Evolutionary conservation across 1,140 invertebrate genomes (phyloP), one percentile per base, ranked within the genome.

Genomic region (Pararge aegeria): DNA sequence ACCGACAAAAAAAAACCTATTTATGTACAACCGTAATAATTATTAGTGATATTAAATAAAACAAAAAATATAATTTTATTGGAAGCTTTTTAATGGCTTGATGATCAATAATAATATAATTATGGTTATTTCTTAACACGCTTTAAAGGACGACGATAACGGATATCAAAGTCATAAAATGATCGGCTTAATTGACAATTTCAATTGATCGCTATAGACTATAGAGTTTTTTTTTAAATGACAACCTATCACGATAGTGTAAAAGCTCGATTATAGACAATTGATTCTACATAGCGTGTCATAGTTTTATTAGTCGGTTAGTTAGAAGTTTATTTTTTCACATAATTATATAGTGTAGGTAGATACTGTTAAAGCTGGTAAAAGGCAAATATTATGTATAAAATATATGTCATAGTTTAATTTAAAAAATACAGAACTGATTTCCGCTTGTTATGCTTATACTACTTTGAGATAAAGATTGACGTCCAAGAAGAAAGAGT

Each of bases 221-320:
- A 67, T 59, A 68, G 66, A 64, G 48, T 61, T 53, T 48, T 68
- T 65, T 56, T 61, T 57, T 64, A 71, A 70, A 75, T 59, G 58
- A 58, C 37, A 29, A 18, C 42, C 58, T 64, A 68, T 64, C 66
- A 71, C 62, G 70, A 69, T 61, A 78, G 48, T 49, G 30, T 34
- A n/a, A 34, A 12, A 10, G 12, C 30, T 12, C 56, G 68, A 70
- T 64, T 61, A 66, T 75, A 60, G 64, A 72, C 30, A 66, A 69
- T 73, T 64, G 71, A 69, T 68, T 71, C 58, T 59, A 67, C 40
- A 61, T 46, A 54, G 78, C 68, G 70, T 66, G 71, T 73, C 64
- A 30, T 29, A 55, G 30, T 2, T 64, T 63, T 68, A 70, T 64
- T 51, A 56, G 38, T 46, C 52, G 58, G 64, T 69, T 68, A 67